Evolutionary conservation across 2,113 vertebrate genomes (phyloP), one percentile per base, ranked within the genome.

Genomic region (Vulpes lagopus): DNA sequence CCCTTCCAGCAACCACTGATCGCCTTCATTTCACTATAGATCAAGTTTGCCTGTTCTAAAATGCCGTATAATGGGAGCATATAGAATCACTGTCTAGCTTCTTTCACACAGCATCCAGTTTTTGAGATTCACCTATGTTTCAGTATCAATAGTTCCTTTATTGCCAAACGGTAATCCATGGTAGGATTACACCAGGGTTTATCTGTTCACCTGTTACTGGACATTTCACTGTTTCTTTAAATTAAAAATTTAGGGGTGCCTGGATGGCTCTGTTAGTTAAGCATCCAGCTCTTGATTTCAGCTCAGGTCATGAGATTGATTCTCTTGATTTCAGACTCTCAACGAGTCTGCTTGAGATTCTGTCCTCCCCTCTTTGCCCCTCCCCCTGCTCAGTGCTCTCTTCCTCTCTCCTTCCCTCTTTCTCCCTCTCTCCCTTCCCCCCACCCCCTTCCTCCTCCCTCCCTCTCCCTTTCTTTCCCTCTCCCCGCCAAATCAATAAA

Each of bases 61-160:
- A 76, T 71, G 49, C 62, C 19, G 35, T 32, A 11, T 78, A 35
- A 62, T 60, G 19, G 10, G 87, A 69, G 14, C 11, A 76, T 69
- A 74, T 17, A 65, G 59, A 76, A 81, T 91, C 32, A 67, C 23
- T 87, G 38, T 35, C 32, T 81, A 59, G 22, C 57, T 73, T 71
- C 73, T 38, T 64, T 84, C 30, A 73, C 11, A 27, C 15, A 27
- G 15, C 16, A 6, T 65, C 51, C 22, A 55, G 4, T 79, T n/a
- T 89, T 23, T 97, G 79, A 94, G n/a, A 71, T 79, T 82, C 32
- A 96, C 19, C 15, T 49, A 5, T 69, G 38, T 84, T 94, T 90
- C 60, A n/a, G 25, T 69, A 1, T 73, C 38, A 93, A 14, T 59
- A 67, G 23, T 69, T 73, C 22, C 57, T 65, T 79, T 79, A 55